Base-by-base conservation (phyloP, 2,888 invertebrate species). In the Melanotus villosus region DNA sequence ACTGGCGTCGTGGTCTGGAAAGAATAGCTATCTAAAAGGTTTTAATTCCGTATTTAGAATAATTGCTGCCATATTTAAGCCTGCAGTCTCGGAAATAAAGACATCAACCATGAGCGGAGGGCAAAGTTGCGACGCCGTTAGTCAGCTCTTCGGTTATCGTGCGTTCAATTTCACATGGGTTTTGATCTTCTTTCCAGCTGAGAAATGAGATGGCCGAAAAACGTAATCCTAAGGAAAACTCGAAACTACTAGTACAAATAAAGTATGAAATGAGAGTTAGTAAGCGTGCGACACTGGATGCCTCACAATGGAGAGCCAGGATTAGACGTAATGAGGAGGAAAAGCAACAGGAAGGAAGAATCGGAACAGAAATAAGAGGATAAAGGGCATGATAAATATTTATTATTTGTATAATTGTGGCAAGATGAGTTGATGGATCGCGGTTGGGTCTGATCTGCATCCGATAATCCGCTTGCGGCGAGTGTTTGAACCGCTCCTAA, bases 11-110 rank as follows among this genome's bases (percentile, higher is more conserved):
- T 83, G 83, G 83, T 79, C 82, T 82, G 84, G 83, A 85, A 85
- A 84, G 84, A 84, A 84, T 84, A 82, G 83, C 83, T 81, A 84
- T 84, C 84, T 84, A 82, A 83, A 84, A 83, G 84, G 84, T 83
- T 83, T 83, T 84, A 84, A 84, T 83, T 80, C 83, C 80, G 82
- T 84, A 85, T 84, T 85, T 84, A 84, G 84, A 84, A 85, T 85
- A 85, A 85, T 85, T 85, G 84, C 84, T 81, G 80, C 83, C 81
- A 84, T 84, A 84, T 84, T 84, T 84, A 84, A 84, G 83, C 81
- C 76, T 79, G 77, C 78, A 76, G 79, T 80, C 80, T 82, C 78
- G 77, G 76, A 72, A 80, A 82, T 80, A 79, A 82, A 80, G 80
- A 79, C 78, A 73, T 68, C 72, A 50, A 63, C 76, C 79, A 73